These are phyloP conservation scores for Chloroceryle inda DNA, from an alignment of 2,797 vertebrate species.

Conservation along the genomic window DNA sequence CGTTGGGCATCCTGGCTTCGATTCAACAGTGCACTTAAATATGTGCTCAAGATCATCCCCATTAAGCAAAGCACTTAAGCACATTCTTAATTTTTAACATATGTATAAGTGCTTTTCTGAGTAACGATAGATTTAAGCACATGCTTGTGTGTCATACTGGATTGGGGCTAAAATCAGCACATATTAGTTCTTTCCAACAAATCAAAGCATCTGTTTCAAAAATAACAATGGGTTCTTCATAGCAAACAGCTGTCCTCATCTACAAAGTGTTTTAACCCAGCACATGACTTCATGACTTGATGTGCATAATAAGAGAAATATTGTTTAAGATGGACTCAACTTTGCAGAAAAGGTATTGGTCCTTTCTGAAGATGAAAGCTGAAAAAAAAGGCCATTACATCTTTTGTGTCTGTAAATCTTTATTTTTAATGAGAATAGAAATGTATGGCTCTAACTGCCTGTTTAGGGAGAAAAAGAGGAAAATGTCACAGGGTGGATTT, in stretches of 20 bases:
- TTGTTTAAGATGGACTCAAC: not conserved
- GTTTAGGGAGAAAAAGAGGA: not conserved
- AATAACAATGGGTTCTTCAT: conserved; percentile 67
- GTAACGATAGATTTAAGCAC: conserved; percentile 63
- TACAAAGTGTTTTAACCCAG: conserved; percentile 32
- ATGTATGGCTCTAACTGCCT: not conserved
- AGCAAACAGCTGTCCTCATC: conserved; percentile 63
- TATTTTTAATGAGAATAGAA: not conserved
- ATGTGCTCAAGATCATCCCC: conserved; percentile 51
- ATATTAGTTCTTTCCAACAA: conserved; percentile 67
- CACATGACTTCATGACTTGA: conserved; percentile 10
- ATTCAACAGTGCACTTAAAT: conserved; percentile 68
- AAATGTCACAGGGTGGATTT: conserved; percentile 1
- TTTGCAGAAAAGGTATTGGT: not conserved
- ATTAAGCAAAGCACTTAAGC: conserved; percentile 70
- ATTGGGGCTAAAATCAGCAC: conserved; percentile 64
- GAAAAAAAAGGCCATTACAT: not conserved
- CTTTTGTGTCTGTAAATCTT: not conserved
- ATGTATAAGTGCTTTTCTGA: conserved; percentile 41
- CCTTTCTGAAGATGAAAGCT: not conserved
- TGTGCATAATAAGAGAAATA: not conserved
- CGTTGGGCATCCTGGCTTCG: conserved; percentile 43
- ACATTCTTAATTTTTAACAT: conserved; percentile 74
- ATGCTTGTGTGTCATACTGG: conserved; percentile 65
- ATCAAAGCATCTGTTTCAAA: conserved; percentile 72